Evolutionary conservation across 2,797 vertebrate species (phyloP).

Genomic region (Rostrhamus sociabilis): DNA sequence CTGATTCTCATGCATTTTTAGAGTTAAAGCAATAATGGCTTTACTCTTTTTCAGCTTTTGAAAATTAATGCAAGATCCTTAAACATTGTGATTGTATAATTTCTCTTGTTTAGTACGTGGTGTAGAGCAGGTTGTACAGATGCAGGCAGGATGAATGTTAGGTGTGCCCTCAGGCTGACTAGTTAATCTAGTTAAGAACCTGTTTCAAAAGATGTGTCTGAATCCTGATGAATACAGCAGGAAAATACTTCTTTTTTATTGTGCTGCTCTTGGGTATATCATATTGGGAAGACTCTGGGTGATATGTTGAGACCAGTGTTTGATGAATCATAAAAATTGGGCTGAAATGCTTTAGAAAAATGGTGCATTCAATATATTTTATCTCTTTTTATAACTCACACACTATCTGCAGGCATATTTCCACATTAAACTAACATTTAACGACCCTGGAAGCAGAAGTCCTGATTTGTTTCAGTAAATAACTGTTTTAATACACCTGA

Average conservation of each 20-base stretch:
- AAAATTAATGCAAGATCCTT: slow-evolving; percentile 11
- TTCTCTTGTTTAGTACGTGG: neutral
- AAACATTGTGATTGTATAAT: neutral
- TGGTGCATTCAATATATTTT: slow-evolving; percentile 18
- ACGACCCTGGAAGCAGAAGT: slow-evolving; percentile 7
- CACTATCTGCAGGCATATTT: neutral
- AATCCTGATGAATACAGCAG: neutral
- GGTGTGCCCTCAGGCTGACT: neutral
- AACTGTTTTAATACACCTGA: slow-evolving; percentile 12
- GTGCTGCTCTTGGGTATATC: neutral
- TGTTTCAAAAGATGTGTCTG: neutral
- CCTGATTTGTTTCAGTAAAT: slow-evolving; percentile 36
- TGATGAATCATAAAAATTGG: slow-evolving; percentile 36
- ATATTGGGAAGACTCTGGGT: neutral
- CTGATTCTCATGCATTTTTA: neutral
- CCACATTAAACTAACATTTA: slow-evolving; percentile 39
- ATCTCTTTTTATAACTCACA: slow-evolving; percentile 32
- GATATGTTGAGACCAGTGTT: neutral
- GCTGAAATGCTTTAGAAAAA: slow-evolving; percentile 33
- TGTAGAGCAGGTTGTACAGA: neutral
- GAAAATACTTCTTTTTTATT: slow-evolving; percentile 36
- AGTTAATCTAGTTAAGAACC: slow-evolving; percentile 49
- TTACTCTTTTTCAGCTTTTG: neutral
- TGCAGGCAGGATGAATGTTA: neutral
- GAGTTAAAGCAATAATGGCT: neutral